A percentile compares a stretch with the other conserved stretches of the same genome.
These are phyloP conservation scores for Zosterops japonicus DNA, from an alignment of 2,113 vertebrate species.

Conservation along the genomic window DNA sequence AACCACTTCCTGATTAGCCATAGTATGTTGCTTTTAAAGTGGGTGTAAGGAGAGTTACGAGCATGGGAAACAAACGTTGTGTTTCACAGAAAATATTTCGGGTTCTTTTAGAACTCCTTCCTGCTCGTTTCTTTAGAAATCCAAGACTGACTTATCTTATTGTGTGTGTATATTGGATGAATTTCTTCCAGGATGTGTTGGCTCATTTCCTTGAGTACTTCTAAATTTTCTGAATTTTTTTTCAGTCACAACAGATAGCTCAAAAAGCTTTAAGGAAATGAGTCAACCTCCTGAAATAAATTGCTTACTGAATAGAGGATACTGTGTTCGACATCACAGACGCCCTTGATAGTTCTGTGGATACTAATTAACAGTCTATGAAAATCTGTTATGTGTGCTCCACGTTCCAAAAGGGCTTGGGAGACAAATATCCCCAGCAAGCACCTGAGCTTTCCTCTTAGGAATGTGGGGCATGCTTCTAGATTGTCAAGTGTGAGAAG, in stretches of 20 bases:
- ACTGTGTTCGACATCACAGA: conserved; percentile 45
- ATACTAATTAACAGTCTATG: neutral
- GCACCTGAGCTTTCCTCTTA: neutral
- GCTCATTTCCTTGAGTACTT: conserved; percentile 75
- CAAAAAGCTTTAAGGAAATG: conserved; percentile 71
- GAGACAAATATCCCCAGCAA: neutral
- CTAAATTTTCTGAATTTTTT: conserved; percentile 63
- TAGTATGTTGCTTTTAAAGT: neutral
- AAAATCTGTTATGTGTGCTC: neutral
- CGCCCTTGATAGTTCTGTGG: conserved; percentile 13
- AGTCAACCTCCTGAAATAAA: conserved; percentile 75
- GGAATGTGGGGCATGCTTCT: neutral
- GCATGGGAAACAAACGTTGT: neutral
- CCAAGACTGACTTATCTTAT: conserved; percentile 40
- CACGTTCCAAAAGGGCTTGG: neutral
- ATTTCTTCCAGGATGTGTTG: conserved; percentile 74
- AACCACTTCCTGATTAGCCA: neutral
- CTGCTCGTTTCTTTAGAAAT: conserved; percentile 27
- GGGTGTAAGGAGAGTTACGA: neutral
- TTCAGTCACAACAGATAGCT: conserved; percentile 68
- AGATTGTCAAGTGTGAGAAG: fast-evolving
- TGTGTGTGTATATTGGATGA: conserved; percentile 43
- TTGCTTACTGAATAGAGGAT: conserved; percentile 33
- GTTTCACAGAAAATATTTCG: conserved; percentile 35
- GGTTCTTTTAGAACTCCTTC: conserved; percentile 12